phyloP scores from a whole-genome alignment of 2,113 vertebrate genomes.

The Scophthalmus maximus region DNA sequence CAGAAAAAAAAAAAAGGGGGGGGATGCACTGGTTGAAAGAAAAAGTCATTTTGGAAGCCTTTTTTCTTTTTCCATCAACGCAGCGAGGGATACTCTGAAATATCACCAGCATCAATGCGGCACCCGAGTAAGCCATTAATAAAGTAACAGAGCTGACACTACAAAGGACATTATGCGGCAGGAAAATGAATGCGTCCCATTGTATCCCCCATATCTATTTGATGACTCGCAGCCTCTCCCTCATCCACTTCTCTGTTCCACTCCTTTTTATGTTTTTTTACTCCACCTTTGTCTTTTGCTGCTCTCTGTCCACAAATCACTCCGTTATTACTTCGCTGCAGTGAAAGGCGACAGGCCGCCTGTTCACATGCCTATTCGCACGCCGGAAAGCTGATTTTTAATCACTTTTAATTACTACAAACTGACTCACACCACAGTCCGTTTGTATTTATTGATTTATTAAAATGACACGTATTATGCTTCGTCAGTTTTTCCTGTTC shows the following conservation, averaged over 20 bases:
- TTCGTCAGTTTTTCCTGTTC: no score
- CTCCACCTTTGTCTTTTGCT: no score
- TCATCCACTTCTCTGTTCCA: conserved; percentile 8
- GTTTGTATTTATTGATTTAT: no score
- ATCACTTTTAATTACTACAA: no score
- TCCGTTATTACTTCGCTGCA: not conserved
- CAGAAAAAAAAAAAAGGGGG: not conserved
- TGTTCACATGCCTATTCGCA: not conserved
- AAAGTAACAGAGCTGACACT: conserved; percentile 38
- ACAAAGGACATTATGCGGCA: conserved; percentile 36
- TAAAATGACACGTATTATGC: no score
- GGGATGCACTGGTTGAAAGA: not conserved
- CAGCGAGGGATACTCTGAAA: conserved; percentile 17
- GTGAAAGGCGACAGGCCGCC: not conserved
- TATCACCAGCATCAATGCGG: conserved; percentile 31
- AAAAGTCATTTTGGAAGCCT: not conserved
- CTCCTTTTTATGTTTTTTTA: no score
- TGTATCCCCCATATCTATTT: not conserved
- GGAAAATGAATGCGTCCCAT: conserved; percentile 41
- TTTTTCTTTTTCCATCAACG: not conserved
- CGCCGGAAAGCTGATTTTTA: not conserved
- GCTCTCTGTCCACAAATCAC: conserved; percentile 17
- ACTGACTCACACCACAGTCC: no score
- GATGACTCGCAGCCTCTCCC: not conserved
- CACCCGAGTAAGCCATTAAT: conserved; percentile 42